phyloP scores from a whole-genome alignment of 2,113 vertebrate species.

The Suricata suricatta region DNA sequence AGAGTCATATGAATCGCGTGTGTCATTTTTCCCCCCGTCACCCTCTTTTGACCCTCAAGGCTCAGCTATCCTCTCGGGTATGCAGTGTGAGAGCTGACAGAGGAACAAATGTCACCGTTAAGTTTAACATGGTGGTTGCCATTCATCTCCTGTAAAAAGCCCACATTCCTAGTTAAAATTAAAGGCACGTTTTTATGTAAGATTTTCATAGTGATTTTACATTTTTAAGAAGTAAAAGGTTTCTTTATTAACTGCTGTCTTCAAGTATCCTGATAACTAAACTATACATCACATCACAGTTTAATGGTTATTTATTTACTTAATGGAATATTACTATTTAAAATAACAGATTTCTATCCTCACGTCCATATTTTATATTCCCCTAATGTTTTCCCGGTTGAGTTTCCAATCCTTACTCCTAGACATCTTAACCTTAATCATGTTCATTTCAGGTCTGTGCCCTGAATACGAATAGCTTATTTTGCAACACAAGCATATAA shows the following conservation, averaged over 20 bases:
- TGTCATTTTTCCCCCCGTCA: conserved; percentile 54
- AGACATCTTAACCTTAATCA: conserved; percentile 82
- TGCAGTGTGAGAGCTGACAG: conserved; percentile 37
- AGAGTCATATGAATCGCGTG: neutral
- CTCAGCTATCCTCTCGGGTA: neutral
- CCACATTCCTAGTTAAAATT: conserved; percentile 24
- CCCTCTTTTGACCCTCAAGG: neutral
- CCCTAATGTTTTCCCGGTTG: conserved; percentile 65
- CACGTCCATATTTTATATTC: conserved; percentile 71
- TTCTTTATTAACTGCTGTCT: conserved; percentile 58
- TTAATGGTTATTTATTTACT: conserved; percentile 78
- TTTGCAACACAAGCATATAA: conserved; percentile 57
- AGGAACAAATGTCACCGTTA: conserved; percentile 50
- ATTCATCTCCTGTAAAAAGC: conserved; percentile 55
- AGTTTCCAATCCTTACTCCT: conserved; percentile 70
- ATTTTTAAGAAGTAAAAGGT: conserved; percentile 43
- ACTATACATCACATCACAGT: conserved; percentile 50
- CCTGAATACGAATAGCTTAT: conserved; percentile 78
- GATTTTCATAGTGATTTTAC: conserved; percentile 41
- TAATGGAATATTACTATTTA: conserved; percentile 74
- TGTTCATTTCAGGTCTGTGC: conserved; percentile 74
- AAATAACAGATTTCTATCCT: conserved; percentile 68
- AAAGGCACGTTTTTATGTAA: conserved; percentile 57
- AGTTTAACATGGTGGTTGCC: conserved; percentile 34
- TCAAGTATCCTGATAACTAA: conserved; percentile 65